Base-by-base conservation (phyloP, 2,888 invertebrate genomes). In the Rotaria socialis region DNA sequence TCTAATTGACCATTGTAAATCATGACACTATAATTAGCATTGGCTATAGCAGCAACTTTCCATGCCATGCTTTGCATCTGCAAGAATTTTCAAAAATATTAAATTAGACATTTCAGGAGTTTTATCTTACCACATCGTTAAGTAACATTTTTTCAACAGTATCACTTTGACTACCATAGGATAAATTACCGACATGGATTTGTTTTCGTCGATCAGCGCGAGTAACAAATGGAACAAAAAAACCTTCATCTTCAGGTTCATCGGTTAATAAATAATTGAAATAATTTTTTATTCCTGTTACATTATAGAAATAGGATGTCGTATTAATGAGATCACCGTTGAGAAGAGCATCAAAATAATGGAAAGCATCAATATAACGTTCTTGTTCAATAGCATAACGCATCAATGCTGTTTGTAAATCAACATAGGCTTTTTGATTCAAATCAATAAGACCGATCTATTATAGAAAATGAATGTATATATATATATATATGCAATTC, bases 1-100 rank as follows among this genome's bases (percentile, higher is more conserved):
- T 97, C 96, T 88, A 96, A 90, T 90, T 96, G 96, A 0, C 96
- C 96, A 90, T 94, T 96, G 90, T 96, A 96, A 87, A 96, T 93
- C 84, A 96, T 93, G 27, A 95, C 93, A 90, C 90, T 87, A 19
- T 86, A 84, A 58, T 67, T 85, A 16, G 85, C 35, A 47, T 80
- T 80, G 11, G 80, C 80, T 0, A 80, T 80, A 14, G n/a, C 47
- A n/a, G 80, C 80, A 47, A 80, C n/a, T 80, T 80, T 43, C 24
- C 47, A n/a, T 47, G 80, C 80, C 80, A 80, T 80, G n/a, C 58
- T 55, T 58, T 85, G 85, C 85, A 56, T 56, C 55, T 84, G 47
- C 0, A 2, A 24, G 22, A 16, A 16, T 52, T 52, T 52, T 2
- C 0, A 55, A 22, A 75, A 8, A 43, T 19, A 75, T 16, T 74